phyloP scores from a whole-genome alignment of 2,797 vertebrate genomes.

The Phyllotis vaccarum region DNA sequence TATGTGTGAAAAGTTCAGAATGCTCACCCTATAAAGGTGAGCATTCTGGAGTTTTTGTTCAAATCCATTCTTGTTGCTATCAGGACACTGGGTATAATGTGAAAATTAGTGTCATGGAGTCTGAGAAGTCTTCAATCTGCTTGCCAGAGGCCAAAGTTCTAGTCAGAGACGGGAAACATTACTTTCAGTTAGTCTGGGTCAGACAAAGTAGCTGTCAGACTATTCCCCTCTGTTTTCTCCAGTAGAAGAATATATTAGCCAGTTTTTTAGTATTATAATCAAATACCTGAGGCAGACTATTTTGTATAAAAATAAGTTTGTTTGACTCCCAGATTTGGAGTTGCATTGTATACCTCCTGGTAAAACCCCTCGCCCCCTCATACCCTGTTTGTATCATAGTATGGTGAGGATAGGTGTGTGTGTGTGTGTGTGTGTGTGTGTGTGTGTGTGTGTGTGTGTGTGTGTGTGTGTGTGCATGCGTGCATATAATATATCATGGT shows the following conservation, averaged over 20 bases:
- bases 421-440: too few species aligned
- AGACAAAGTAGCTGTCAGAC: background rate
- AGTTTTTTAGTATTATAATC: background rate
- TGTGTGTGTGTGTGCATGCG: too few species aligned
- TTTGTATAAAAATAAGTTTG: background rate
- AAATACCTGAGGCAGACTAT: background rate
- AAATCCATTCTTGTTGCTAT: background rate
- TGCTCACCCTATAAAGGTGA: background rate
- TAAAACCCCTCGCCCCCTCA: background rate
- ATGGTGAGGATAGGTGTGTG: background rate
- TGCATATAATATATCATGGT: background rate
- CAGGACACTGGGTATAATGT: background rate
- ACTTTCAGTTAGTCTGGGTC: background rate
- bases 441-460: too few species aligned
- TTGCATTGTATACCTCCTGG: background rate
- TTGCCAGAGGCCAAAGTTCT: background rate
- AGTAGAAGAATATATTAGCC: background rate
- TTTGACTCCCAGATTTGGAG: background rate
- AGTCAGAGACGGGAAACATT: background rate
- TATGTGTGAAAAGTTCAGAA: constrained; percentile 10
- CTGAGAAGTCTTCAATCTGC: background rate
- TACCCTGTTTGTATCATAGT: too few species aligned
- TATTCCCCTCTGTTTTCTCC: background rate
- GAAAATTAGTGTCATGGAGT: background rate
- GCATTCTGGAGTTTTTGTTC: background rate